A percentile compares a stretch with the other conserved stretches of the same genome.
Conservation (phyloP, 2,888 invertebrate species). For the Apamea sordens region DNA sequence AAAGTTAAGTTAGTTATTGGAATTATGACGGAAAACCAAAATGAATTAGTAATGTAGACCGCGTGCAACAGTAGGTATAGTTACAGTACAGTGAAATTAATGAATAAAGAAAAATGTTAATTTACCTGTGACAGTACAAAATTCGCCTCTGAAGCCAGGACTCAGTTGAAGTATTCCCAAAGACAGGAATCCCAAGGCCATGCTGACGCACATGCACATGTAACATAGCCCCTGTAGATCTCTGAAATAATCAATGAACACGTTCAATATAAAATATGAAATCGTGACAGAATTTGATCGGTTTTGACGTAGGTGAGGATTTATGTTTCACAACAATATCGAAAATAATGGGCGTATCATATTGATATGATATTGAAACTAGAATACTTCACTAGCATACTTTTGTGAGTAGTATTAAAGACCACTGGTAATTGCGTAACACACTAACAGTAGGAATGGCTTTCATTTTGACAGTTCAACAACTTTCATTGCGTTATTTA, state of each 20-base stretch:
- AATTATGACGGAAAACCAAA: background rate
- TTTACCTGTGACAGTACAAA: conserved; percentile 90
- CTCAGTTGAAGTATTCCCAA: conserved; percentile 90
- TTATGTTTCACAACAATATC: conserved; percentile 24
- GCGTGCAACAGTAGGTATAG: background rate
- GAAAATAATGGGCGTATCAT: conserved; percentile 23
- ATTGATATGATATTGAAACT: conserved; percentile 9
- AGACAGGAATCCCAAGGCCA: conserved; percentile 90
- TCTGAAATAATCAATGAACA: conserved; percentile 71
- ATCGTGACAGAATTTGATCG: background rate
- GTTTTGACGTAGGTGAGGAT: background rate
- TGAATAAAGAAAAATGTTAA: background rate
- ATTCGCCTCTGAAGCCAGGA: conserved; percentile 75
- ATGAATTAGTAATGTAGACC: background rate
- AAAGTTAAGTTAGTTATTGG: background rate
- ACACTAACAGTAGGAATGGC: background rate
- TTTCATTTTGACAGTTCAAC: background rate
- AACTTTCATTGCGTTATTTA: conserved; percentile 1
- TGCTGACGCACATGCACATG: conserved; percentile 90
- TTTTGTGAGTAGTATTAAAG: background rate
- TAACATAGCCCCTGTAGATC: conserved; percentile 92
- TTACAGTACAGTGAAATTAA: background rate
- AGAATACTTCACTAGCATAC: background rate
- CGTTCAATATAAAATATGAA: background rate
- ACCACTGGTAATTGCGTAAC: background rate